phyloP scores from a whole-genome alignment of 2,888 invertebrate species.

The Amphimallon solstitiale region DNA sequence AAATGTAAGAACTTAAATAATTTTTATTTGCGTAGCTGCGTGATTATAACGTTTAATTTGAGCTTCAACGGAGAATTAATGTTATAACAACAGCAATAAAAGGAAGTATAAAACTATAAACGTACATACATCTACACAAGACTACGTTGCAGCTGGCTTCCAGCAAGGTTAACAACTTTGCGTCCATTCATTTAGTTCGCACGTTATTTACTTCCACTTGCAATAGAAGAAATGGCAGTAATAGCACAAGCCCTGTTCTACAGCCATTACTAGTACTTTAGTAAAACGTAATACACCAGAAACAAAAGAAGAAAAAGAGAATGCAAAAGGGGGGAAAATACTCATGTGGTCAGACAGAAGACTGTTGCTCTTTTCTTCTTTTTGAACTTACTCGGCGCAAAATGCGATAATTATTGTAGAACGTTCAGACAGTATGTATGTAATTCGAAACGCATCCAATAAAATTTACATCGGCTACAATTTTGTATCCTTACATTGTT shows the following conservation, averaged over 20 bases:
- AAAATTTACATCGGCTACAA: background rate
- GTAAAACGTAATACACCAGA: slow-evolving; percentile 14
- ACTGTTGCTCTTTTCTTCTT: slow-evolving; percentile 10
- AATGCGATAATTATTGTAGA: slow-evolving; percentile 6
- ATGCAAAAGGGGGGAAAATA: background rate
- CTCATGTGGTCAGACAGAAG: slow-evolving; percentile 8
- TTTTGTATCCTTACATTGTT: background rate
- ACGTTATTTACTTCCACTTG: slow-evolving; percentile 25
- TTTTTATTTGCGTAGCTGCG: background rate
- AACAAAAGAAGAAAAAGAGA: slow-evolving; percentile 21
- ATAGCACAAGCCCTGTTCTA: background rate
- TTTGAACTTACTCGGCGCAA: slow-evolving; percentile 10
- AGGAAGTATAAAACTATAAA: slow-evolving; percentile 9
- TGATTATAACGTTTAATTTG: background rate
- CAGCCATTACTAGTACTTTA: slow-evolving; percentile 28
- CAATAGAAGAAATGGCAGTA: slow-evolving; percentile 10
- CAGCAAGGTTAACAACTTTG: slow-evolving; percentile 44
- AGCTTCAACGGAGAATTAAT: background rate
- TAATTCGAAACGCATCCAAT: too few species aligned
- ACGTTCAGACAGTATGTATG: background rate
- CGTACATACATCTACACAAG: background rate
- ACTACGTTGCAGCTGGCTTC: slow-evolving; percentile 34
- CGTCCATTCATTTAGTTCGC: slow-evolving; percentile 39
- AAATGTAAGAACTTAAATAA: background rate
- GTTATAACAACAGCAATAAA: slow-evolving; percentile 11